Base-by-base conservation (phyloP, 2,888 invertebrate species). In the Acleris emargana region DNA sequence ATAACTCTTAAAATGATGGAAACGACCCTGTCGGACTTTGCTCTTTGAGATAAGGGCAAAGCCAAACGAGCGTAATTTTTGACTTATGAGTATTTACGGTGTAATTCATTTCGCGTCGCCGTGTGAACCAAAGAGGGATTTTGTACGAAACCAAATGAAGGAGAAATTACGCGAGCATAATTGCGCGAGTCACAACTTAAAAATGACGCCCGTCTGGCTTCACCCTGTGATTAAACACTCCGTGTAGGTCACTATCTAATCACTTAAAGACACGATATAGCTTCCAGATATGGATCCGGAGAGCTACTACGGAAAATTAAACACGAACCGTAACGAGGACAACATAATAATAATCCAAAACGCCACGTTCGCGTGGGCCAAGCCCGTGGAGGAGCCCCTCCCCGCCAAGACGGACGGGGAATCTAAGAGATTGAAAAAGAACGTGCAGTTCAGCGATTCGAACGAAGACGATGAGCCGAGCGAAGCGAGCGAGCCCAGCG, bases 261-360 rank as follows among this genome's bases (percentile, higher is more conserved):
- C 22, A 58, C 32, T 25, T 25, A 25, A 25, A 25, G 25, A 38
- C 55, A 49, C 47, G 5, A 7, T 88, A 73, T 75, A 95, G 95
- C 83, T 95, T 68, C 89, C 94, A 72, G 94, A 95, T 75, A 91
- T 95, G 80, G 94, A 96, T 75, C 83, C 93, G 16, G 93, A 94
- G 43, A 78, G 88, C 13, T 96, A 95, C 78, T 97, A 96, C 82
- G 91, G 91, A 71, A 88, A 88, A 67, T 76, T 93, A 3, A 89
- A 92, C 68, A 88, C 84, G 49, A 89, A 92, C 68, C 80, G 82
- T 54, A 91, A 93, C 68, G 90, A 93, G 68, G 94, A 94, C 67
- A 89, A 94, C 73, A 80, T 94, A 1, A 91, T 94, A 13, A 87
- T 94, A 68, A 90, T 96, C 58, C 93, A 93, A 73, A 89, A 94